Conservation (phyloP, 1,140 invertebrate species). For the Nilaparvata lugens region DNA sequence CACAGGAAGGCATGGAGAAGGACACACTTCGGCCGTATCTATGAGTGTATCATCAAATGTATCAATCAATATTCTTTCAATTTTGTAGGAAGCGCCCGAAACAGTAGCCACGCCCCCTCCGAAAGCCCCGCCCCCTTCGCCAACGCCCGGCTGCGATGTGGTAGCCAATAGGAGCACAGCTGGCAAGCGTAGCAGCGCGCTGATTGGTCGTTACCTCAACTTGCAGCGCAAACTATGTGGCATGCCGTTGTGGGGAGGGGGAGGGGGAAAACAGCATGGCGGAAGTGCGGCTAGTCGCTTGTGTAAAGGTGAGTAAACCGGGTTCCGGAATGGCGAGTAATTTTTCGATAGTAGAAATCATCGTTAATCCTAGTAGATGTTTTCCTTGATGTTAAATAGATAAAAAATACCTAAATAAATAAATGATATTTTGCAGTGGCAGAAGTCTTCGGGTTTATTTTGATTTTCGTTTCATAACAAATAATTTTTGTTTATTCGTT, state of each 20-base stretch:
- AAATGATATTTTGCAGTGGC: too few species aligned
- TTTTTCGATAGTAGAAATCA: too few species aligned
- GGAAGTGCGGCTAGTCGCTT: too few species aligned
- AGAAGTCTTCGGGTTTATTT: too few species aligned
- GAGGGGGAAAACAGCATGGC: conserved; percentile 20
- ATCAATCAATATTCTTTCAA: not conserved
- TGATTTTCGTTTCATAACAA: too few species aligned
- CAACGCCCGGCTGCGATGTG: not conserved
- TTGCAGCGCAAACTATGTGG: conserved; percentile 27
- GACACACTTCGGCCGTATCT: too few species aligned
- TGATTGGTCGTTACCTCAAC: conserved; percentile 27
- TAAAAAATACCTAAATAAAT: too few species aligned
- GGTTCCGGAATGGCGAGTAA: too few species aligned
- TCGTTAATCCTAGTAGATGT: too few species aligned
- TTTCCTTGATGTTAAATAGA: too few species aligned
- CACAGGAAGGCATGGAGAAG: conserved; percentile 1
- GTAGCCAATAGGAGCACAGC: not conserved
- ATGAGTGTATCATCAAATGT: too few species aligned
- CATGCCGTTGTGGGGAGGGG: conserved; percentile 22
- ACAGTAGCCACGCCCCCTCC: not conserved
- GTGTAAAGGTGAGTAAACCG: conserved; percentile 20
- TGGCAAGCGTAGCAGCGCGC: conserved; percentile 24
- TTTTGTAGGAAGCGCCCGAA: not conserved
- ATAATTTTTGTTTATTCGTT: too few species aligned
- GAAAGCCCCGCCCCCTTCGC: conserved; percentile 1